Base-by-base conservation (phyloP, 1,140 invertebrate species). In the Monochamus saltuarius region DNA sequence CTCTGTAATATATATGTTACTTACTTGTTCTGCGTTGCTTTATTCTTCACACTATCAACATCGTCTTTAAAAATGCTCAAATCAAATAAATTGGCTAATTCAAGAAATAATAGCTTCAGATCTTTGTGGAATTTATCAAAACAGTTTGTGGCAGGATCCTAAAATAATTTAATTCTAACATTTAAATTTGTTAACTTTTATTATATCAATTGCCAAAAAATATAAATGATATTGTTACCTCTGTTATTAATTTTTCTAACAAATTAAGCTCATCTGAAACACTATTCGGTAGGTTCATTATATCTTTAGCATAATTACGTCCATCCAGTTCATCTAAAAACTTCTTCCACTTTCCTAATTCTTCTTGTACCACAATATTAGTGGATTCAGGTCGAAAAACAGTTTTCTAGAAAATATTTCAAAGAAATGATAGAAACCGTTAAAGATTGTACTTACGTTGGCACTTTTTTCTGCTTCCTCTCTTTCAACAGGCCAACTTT, bases 211-310 rank as follows among this genome's bases (percentile, higher is more conserved):
- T n/a, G n/a, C n/a, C n/a, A n/a, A 29, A 29, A 29, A 29, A 29
- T 29, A 29, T 29, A 29, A 29, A 3, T 29, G 2, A 29, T 7
- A 19, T 46, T 16, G 8, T 46, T 10, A 46, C 43, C 43, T 46
- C 43, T 11, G n/a, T 17, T 11, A 46, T 46, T 7, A 19, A 6
- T 14, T 46, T 46, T 46, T 46, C 43, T 46, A 46, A 7, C 16
- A 46, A 16, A 9, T 14, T 9, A 10, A 46, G 17, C 16, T 46
- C 43, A 11, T 46, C 43, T 19, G 43, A 13, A 46, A 46, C 43
- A 46, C 43, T 46, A 46, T 46, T n/a, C 2, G 43, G 43, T 14
- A 46, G 10, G 10, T 46, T 46, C 43, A 16, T 46, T 16, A 46
- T 46, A 0, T 46, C 22, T 16, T 17, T 46, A 10, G n/a, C 7